phyloP scores from a whole-genome alignment of 2,113 vertebrate species.

The Nansenia antarctica region DNA sequence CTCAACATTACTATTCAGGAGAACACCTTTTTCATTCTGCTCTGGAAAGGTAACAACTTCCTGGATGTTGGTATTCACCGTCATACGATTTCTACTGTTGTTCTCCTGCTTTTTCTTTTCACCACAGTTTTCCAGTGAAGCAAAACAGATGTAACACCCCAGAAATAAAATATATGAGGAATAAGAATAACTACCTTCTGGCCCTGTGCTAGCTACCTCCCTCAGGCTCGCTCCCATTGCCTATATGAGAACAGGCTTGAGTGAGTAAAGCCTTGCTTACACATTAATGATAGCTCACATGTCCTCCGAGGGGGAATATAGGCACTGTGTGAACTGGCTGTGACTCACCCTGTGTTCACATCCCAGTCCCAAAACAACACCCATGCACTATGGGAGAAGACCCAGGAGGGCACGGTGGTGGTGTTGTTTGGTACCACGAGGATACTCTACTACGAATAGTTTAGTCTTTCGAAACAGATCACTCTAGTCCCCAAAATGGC shows the following conservation, averaged over 20 bases:
- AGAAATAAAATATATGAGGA: slow-evolving; percentile 53
- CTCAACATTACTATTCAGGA: slow-evolving; percentile 60
- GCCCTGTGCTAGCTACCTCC: not conserved
- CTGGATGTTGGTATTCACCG: slow-evolving; percentile 47
- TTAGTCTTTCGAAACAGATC: not conserved
- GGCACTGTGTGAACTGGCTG: not conserved
- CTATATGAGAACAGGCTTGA: slow-evolving; percentile 5
- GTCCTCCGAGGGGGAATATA: slow-evolving; percentile 3
- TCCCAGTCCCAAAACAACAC: no score
- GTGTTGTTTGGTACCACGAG: not conserved
- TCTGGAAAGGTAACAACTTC: slow-evolving; percentile 47
- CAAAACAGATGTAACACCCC: slow-evolving; percentile 43
- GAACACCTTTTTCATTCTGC: slow-evolving; percentile 64
- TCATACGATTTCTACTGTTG: slow-evolving; percentile 68
- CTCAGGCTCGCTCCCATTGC: not conserved
- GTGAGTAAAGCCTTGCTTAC: slow-evolving; percentile 8
- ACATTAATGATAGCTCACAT: slow-evolving; percentile 8
- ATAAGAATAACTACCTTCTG: slow-evolving; percentile 51
- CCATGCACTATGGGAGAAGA: not conserved
- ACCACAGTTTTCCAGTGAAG: slow-evolving; percentile 50
- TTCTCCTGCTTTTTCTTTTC: slow-evolving; percentile 46
- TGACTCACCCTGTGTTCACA: not conserved
- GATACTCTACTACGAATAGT: no score
- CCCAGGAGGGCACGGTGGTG: not conserved
- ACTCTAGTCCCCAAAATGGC: not conserved